These are phyloP conservation scores for Athripsodes cinereus DNA, from an alignment of 2,888 invertebrate genomes.

Conservation along the genomic window DNA sequence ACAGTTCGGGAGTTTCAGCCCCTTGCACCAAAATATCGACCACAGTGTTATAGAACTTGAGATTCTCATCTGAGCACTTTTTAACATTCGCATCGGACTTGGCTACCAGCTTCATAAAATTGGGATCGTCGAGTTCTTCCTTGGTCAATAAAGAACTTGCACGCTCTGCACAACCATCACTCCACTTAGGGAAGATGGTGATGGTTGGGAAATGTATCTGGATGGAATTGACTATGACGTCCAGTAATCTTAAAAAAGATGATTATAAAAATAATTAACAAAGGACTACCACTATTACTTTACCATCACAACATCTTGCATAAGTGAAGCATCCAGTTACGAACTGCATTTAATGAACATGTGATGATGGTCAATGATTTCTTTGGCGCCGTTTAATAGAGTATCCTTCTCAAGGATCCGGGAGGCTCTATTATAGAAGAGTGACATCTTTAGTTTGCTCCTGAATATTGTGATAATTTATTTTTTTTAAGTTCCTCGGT, in stretches of 20 bases:
- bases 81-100: slow-evolving; percentile 38
- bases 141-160: slow-evolving; percentile 45
- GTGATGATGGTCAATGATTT: no score
- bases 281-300: no score
- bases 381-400: no score
- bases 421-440: no score
- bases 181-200: slow-evolving; percentile 52
- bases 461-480: no score
- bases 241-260: slow-evolving; percentile 45
- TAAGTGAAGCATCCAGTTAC: no score
- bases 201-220: slow-evolving; percentile 58
- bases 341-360: no score
- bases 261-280: background rate
- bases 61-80: slow-evolving; percentile 42
- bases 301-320: no score
- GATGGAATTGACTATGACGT: slow-evolving; percentile 48
- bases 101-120: slow-evolving; percentile 32
- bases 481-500: no score
- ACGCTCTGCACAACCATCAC: slow-evolving; percentile 44
- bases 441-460: no score
- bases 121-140: slow-evolving; percentile 35
- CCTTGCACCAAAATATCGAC: slow-evolving; percentile 51
- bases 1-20: slow-evolving; percentile 41
- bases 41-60: slow-evolving; percentile 49
- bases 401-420: no score